These are phyloP conservation scores for Patella pellucida DNA, from an alignment of 2,888 invertebrate species.

Conservation along the genomic window DNA sequence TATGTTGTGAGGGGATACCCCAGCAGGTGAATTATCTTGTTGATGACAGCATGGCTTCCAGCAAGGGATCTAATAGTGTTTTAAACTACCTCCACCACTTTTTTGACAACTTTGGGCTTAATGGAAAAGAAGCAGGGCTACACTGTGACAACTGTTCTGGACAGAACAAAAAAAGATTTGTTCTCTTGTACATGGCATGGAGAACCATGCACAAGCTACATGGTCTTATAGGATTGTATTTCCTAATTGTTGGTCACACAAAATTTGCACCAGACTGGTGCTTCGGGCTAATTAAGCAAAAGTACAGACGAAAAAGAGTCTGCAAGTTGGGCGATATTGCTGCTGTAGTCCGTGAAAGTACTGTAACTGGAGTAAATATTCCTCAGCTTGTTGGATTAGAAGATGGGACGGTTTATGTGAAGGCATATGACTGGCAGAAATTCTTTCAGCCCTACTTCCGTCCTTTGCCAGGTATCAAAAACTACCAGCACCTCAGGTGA, in stretches of 20 bases:
- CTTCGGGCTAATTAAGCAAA: conserved; percentile 32
- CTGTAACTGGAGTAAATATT: conserved; percentile 26
- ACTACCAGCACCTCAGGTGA: conserved; percentile 27
- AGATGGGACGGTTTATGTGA: conserved; percentile 25
- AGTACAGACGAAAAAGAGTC: conserved; percentile 19
- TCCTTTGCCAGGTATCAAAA: conserved; percentile 27
- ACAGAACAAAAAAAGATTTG: conserved; percentile 43
- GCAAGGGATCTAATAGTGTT: conserved; percentile 43
- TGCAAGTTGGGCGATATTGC: conserved; percentile 26
- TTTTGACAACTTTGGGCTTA: conserved; percentile 35
- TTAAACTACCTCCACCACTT: conserved; percentile 37
- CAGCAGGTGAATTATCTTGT: conserved; percentile 41
- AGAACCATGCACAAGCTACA: conserved; percentile 17
- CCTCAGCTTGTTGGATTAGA: conserved; percentile 29
- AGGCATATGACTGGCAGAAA: conserved; percentile 30
- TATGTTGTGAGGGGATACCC: conserved; percentile 33
- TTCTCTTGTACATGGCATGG: conserved; percentile 32
- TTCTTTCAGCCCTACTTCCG: conserved; percentile 20
- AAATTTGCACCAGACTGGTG: conserved; percentile 39
- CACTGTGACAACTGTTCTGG: conserved; percentile 44
- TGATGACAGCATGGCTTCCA: conserved; percentile 33
- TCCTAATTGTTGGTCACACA: conserved; percentile 34
- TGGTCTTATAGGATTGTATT: conserved; percentile 18
- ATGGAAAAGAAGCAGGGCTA: conserved; percentile 30
- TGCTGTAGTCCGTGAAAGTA: conserved; percentile 24